Evolutionary conservation across 2,888 invertebrate species (phyloP), one percentile per base, ranked within the genome.

Genomic region (Volucella bombylans): DNA sequence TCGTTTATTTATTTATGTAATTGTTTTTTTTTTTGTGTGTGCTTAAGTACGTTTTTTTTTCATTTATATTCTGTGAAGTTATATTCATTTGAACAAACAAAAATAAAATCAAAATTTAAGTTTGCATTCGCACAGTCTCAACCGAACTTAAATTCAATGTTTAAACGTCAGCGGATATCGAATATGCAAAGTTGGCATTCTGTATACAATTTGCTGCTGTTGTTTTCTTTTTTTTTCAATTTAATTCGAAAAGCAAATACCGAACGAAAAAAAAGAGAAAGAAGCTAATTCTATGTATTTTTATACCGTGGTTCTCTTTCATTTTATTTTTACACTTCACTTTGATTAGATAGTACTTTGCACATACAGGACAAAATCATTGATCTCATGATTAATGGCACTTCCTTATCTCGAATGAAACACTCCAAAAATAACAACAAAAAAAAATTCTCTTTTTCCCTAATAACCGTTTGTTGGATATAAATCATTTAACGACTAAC

Each of bases 151-250:
- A n/a, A 10, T 14, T 9, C 14, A 10, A 15, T 10, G 9, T 15
- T n/a, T n/a, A 23, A 50, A 41, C 15, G 8, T 55, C 64, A 43
- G 9, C 74, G 65, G 31, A 67, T 52, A 31, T 74, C 67, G 59
- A 74, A 74, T 74, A 74, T 74, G 65, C 74, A 74, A 73, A 74
- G 50, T 43, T 74, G 74, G 59, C 65, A 74, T 74, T 67, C 50
- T 47, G 31, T 23, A 23, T 23, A 23, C 4, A 52, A 12, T 8
- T 38, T 38, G 50, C 14, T 49, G n/a, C 14, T 62, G 18, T 18
- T 18, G 18, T 18, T 1, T 18, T 47, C 10, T 62, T 62, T 45
- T 45, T 9, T 39, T 38, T 39, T 12, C 43, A 50, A 67, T 45
- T 54, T 39, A 64, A 65, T 49, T 41, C 45, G 6, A 55, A 39